Conservation (phyloP, 2,113 vertebrate genomes). For the Oreochromis aureus region DNA sequence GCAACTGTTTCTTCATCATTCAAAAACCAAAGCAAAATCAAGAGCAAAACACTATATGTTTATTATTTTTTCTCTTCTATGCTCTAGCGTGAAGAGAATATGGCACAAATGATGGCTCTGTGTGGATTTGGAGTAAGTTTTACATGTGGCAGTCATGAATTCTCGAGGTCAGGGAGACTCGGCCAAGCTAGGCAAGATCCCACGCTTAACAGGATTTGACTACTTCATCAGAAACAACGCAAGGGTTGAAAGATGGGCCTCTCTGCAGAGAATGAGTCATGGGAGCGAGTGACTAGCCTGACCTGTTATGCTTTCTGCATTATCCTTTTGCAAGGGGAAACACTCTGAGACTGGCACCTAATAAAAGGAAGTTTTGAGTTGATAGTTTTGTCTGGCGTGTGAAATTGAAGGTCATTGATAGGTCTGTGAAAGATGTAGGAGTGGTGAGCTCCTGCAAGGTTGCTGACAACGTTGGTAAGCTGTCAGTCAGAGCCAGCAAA, state of each 20-base stretch:
- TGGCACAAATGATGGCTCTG: constrained; percentile 48
- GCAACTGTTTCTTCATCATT: constrained; percentile 16
- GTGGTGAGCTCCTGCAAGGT: constrained; percentile 1
- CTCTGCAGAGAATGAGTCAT: constrained; percentile 38
- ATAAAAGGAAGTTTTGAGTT: constrained; percentile 40
- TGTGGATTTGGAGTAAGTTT: constrained; percentile 51
- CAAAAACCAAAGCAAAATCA: constrained; percentile 8
- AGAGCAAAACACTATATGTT: not conserved
- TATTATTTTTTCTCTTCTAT: constrained; percentile 34
- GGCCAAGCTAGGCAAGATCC: constrained; percentile 66
- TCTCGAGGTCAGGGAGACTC: constrained; percentile 30
- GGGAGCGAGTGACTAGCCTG: constrained; percentile 12
- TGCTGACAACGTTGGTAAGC: constrained; percentile 26
- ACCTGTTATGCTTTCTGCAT: constrained; percentile 37
- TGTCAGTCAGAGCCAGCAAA: constrained; percentile 38
- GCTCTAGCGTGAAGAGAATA: constrained; percentile 15
- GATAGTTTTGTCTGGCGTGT: constrained; percentile 23
- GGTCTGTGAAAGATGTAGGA: constrained; percentile 4
- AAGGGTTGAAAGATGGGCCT: constrained; percentile 40
- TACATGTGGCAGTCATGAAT: constrained; percentile 54
- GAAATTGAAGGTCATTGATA: constrained; percentile 23
- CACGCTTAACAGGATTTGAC: constrained; percentile 45
- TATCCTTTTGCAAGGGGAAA: constrained; percentile 32
- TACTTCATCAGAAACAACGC: constrained; percentile 69
- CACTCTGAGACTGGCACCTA: constrained; percentile 23